Evolutionary conservation across 2,113 vertebrate species (phyloP), one percentile per base, ranked within the genome.

Genomic region (Myocastor coypus): DNA sequence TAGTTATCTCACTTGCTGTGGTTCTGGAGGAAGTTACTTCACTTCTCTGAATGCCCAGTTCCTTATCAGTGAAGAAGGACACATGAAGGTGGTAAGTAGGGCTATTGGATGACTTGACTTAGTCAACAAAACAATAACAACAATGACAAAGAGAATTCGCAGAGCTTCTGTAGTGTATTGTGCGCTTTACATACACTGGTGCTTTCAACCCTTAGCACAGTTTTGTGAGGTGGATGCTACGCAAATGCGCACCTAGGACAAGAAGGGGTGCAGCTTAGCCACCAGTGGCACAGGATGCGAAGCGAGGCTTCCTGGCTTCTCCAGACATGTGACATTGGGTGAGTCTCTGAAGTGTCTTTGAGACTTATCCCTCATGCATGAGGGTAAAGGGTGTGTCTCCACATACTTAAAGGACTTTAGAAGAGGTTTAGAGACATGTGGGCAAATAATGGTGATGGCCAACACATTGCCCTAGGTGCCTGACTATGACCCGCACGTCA

Each of bases 241-340:
- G 1, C 32, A 89, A 66, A 34, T n/a, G 26, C 20, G 4, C 6
- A 11, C 20, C 40, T 40, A n/a, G 63, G 83, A 37, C 0, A 0
- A 1, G 46, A n/a, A 42, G 22, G 19, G 20, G 30, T 10, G 8
- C 13, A 11, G 69, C 0, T 8, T 0, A 19, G 24, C 24, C 55
- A 40, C 7, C 50, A 46, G 34, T 24, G 26, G 52, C 32, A n/a
- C 24, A 4, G 4, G 6, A 3, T 20, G 3, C 9, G 22, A 88
- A 61, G 68, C 17, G 19, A 24, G 14, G 59, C 24, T 5, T 22
- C 37, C 55, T 24, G 37, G 12, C 22, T 32, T 61, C 37, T 30
- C 37, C 37, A 40, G 46, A 46, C 78, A 0, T 59, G 46, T 11
- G 26, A 57, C 28, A 78, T 28, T 40, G 26, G 32, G 7, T 0